These are phyloP conservation scores for Xiphorhynchus erythropygius DNA, from an alignment of 2,797 vertebrate genomes.

Conservation along the genomic window DNA sequence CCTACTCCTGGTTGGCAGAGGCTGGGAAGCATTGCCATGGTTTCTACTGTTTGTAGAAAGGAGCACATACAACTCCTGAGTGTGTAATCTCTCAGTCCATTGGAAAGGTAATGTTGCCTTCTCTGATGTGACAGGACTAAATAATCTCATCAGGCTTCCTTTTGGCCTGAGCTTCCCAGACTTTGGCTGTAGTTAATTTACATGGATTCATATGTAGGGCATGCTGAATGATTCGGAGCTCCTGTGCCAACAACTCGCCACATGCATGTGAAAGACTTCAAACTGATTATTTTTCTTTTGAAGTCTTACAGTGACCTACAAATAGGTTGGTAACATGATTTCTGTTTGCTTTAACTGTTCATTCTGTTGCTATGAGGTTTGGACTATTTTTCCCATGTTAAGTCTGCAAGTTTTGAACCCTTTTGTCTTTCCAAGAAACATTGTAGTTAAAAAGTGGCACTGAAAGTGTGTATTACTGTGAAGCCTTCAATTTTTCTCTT, in stretches of 20 bases:
- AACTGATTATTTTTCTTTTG: neutral
- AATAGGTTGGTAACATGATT: neutral
- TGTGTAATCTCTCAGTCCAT: neutral
- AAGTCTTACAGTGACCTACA: neutral
- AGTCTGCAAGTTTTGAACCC: neutral
- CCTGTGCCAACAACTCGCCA: neutral
- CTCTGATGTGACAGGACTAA: neutral
- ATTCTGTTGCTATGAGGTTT: neutral
- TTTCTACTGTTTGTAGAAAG: neutral
- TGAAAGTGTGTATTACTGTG: conserved; percentile 45
- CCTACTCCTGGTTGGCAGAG: neutral
- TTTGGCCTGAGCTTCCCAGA: neutral
- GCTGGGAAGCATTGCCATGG: neutral
- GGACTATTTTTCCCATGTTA: neutral
- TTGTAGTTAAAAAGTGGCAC: neutral
- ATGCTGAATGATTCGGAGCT: conserved; percentile 21
- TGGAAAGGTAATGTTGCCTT: neutral
- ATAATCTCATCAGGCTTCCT: neutral
- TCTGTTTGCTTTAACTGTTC: conserved; percentile 7
- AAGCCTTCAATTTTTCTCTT: conserved; percentile 13
- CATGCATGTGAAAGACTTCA: neutral
- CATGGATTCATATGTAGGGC: neutral
- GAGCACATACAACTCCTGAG: neutral
- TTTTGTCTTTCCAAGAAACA: neutral
- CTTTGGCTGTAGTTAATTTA: neutral